These are phyloP conservation scores for Zaprionus inermis DNA, from an alignment of 1,140 invertebrate species.

Conservation along the genomic window DNA sequence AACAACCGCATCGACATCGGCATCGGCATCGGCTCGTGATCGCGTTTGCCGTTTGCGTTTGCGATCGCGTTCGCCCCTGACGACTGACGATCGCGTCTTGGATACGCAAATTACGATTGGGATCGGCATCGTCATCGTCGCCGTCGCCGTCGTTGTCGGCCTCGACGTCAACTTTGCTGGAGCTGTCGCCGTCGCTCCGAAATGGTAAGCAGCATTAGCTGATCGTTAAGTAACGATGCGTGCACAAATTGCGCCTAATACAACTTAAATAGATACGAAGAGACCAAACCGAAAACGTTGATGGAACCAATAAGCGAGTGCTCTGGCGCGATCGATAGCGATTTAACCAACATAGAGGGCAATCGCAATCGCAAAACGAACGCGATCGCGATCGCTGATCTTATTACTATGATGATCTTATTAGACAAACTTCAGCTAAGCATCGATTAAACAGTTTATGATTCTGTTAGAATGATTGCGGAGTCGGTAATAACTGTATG, in stretches of 20 bases:
- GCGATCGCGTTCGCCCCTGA: constrained; percentile 28
- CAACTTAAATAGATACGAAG: constrained; percentile 29
- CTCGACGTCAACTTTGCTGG: not conserved
- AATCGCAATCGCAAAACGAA: not conserved
- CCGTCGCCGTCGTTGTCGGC: constrained; percentile 11
- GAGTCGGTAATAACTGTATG: not conserved
- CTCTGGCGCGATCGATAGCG: not conserved
- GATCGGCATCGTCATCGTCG: constrained; percentile 35
- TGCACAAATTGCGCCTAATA: constrained; percentile 44
- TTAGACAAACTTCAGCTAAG: not conserved
- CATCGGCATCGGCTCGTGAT: constrained; percentile 30
- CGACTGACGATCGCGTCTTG: constrained; percentile 52
- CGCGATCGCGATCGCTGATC: not conserved
- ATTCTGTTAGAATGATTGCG: not conserved
- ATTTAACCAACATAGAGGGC: not conserved
- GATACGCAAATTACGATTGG: constrained; percentile 58
- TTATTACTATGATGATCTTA: constrained; percentile 1
- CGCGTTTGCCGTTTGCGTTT: constrained; percentile 36
- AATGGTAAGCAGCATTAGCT: constrained; percentile 46
- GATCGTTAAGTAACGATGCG: constrained; percentile 46
- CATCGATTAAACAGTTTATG: not conserved
- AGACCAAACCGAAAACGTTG: constrained; percentile 3
- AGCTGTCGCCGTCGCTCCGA: constrained; percentile 6
- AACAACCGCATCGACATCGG: constrained; percentile 18
- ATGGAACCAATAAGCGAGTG: not conserved